phyloP scores from a whole-genome alignment of 2,113 vertebrate species.

The Mixornis gularis region DNA sequence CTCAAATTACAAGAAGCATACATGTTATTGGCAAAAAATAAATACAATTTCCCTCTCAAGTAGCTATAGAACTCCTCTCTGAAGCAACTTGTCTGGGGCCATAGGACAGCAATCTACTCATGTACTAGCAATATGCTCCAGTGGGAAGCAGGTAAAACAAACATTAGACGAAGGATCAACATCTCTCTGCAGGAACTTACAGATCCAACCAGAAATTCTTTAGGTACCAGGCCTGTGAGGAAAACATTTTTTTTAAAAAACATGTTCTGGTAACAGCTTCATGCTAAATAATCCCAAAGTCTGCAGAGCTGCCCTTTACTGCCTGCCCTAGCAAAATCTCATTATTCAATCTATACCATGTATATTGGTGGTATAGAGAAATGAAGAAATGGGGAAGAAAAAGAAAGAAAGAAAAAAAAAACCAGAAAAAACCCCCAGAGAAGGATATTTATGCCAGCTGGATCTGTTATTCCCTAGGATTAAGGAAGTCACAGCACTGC shows the following conservation, averaged over 20 bases:
- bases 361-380: background rate
- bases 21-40: background rate
- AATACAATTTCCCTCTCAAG: background rate
- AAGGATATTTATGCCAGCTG: background rate
- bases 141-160: constrained; percentile 20
- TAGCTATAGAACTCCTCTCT: background rate
- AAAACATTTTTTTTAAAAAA: background rate
- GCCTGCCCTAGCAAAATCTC: background rate
- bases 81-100: background rate
- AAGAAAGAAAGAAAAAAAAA: background rate
- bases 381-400: background rate
- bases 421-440: background rate
- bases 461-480: background rate
- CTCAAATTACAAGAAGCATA: background rate
- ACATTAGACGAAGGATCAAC: background rate
- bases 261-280: constrained; percentile 42
- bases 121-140: background rate
- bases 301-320: background rate
- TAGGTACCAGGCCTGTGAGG: background rate
- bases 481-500: background rate
- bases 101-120: background rate
- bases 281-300: constrained; percentile 8
- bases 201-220: constrained; percentile 1
- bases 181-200: background rate
- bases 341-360: background rate